Conservation (phyloP, 2,797 vertebrate genomes). For the Percopsis omiscomaycus region DNA sequence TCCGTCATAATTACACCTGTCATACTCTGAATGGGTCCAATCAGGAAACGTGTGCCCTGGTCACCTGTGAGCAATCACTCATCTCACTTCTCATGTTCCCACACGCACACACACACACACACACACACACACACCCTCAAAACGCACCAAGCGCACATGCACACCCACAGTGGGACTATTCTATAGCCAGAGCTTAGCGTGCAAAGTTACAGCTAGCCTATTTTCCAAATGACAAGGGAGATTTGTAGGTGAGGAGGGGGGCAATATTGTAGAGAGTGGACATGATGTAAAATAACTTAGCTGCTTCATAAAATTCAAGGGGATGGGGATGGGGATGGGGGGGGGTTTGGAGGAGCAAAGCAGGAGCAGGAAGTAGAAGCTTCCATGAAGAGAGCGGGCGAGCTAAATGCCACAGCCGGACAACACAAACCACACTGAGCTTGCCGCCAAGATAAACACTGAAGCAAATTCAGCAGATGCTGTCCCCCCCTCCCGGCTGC, state of each 20-base stretch:
- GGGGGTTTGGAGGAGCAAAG: background rate
- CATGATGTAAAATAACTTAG: constrained; percentile 77
- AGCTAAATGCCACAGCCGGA: constrained; percentile 52
- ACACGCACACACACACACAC: constrained; percentile 22
- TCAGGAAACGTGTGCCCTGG: constrained; percentile 34
- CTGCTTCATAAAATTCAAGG: constrained; percentile 65
- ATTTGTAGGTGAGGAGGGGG: constrained; percentile 49
- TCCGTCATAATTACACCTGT: constrained; percentile 55
- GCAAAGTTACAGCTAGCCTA: constrained; percentile 59
- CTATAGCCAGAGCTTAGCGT: constrained; percentile 55
- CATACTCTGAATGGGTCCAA: constrained; percentile 37
- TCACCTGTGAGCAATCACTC: constrained; percentile 70
- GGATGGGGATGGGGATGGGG: background rate
- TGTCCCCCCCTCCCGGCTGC: constrained; percentile 30
- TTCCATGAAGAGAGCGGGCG: constrained; percentile 52
- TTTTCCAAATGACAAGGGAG: constrained; percentile 72
- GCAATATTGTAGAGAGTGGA: constrained; percentile 58
- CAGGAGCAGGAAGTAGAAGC: constrained; percentile 50
- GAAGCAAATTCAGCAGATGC: constrained; percentile 46
- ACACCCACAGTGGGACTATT: constrained; percentile 62
- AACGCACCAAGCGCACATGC: constrained; percentile 15
- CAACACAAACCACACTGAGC: constrained; percentile 53
- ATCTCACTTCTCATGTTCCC: constrained; percentile 42
- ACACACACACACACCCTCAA: constrained; percentile 2
- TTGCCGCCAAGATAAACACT: constrained; percentile 67